A percentile compares a stretch with the other conserved stretches of the same genome.
Evolutionary conservation across 2,888 invertebrate species (phyloP).

Genomic region (Cephus runcator): DNA sequence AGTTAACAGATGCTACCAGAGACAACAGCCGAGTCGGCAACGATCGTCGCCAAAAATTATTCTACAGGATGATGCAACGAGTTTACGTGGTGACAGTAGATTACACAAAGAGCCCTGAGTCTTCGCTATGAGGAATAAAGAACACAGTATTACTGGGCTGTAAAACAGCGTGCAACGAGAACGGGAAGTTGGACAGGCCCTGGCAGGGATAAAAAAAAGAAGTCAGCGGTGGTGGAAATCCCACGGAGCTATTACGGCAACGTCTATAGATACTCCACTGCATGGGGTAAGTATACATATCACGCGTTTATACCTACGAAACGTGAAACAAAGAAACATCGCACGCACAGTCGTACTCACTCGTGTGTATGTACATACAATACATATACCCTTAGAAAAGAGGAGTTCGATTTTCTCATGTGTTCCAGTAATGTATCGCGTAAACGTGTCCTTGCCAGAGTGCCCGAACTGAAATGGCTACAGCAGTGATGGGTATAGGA

Average conservation of each 20-base stretch:
- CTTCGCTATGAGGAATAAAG: background rate
- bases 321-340: conserved; percentile 31
- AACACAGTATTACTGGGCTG: background rate
- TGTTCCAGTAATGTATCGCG: background rate
- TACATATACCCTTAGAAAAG: background rate
- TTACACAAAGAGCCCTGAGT: background rate
- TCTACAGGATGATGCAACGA: background rate
- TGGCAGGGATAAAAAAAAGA: background rate
- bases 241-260: conserved; percentile 18
- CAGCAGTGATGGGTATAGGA: background rate
- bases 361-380: background rate
- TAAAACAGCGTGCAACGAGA: background rate
- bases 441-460: background rate
- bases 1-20: background rate
- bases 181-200: background rate
- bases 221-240: conserved; percentile 2
- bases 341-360: conserved; percentile 19
- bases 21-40: background rate
- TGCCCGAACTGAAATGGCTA: background rate
- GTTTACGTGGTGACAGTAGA: background rate
- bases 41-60: background rate
- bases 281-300: conserved; percentile 19
- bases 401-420: background rate
- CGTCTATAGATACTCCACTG: conserved; percentile 15
- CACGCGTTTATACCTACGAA: conserved; percentile 11